Evolutionary conservation across 2,113 vertebrate species (phyloP).

Genomic region (Mormoops blainvillei): DNA sequence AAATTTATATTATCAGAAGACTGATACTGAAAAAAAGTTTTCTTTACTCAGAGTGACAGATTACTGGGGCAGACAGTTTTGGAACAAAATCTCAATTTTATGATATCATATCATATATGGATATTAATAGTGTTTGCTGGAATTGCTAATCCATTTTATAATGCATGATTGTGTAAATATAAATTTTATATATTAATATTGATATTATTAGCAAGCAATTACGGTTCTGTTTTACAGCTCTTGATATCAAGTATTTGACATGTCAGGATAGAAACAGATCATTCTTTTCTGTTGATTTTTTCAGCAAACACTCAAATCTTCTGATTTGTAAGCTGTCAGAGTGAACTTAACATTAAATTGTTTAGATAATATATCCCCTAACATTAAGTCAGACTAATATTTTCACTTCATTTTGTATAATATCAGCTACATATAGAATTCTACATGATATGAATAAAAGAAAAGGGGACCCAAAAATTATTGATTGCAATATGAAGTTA

Average conservation of each 20-base stretch:
- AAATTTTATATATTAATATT: background rate
- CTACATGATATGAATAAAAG: background rate
- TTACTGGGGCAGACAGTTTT: background rate
- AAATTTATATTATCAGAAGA: background rate
- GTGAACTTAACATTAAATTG: background rate
- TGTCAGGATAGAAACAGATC: background rate
- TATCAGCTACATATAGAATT: background rate
- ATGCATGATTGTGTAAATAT: background rate
- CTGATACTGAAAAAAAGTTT: background rate
- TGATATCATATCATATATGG: background rate
- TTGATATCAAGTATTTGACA: background rate
- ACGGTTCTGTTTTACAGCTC: background rate
- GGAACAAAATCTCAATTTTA: background rate
- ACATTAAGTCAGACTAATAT: background rate
- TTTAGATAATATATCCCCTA: background rate
- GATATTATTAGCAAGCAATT: background rate
- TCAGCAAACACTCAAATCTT: background rate
- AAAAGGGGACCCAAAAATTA: background rate
- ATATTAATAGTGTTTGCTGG: background rate
- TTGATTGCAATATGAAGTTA: background rate
- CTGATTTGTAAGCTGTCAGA: background rate
- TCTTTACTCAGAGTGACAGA: background rate
- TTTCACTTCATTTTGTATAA: background rate
- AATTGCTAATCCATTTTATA: background rate
- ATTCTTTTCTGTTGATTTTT: background rate